Base-by-base conservation (phyloP, 2,113 vertebrate species). In the Brienomyrus brachyistius region DNA sequence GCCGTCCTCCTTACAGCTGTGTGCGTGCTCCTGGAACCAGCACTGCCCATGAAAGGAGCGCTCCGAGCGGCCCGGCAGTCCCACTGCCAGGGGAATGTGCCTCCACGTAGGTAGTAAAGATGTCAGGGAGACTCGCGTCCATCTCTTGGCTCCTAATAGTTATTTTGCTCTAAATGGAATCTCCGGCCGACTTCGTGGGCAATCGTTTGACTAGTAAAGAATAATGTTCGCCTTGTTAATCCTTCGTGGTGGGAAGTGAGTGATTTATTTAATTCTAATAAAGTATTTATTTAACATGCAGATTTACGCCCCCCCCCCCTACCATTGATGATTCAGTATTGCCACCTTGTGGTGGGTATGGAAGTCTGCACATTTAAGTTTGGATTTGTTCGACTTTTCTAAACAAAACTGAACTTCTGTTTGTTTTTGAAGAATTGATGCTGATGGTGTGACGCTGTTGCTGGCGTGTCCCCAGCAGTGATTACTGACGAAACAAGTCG, bases 311-410 rank as follows among this genome's bases (percentile, higher is more conserved):
- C 35, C 4, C 43, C 1, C 43, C 27, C n/a, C n/a, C n/a, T n/a
- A 4, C 27, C 21, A 52, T 91, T 88, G 51, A 51, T 31, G 47
- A 48, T 52, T 89, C 82, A 88, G 89, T 87, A 88, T 90, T 89
- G 92, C 92, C 91, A 91, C 91, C 92, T 91, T 90, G 91, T 91
- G 92, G 92, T 90, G 40, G 31, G 8, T 23, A 54, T 80, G 43
- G 80, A 86, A 48, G 15, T 31, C 15, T 48, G 8, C 27, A 11
- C 23, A 31, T 48, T 31, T 85, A 47, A 83, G 35, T 84, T 45
- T 47, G 45, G 82, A 47, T 48, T 48, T 84, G 45, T 84, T 84
- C 7, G 15, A 47, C 21, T 47, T 48, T 47, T 27, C 45, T 10
- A 84, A 84, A 84, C 43, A 40, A 43, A 80, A 80, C 70, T 17